These are phyloP conservation scores for Tachycineta bicolor DNA, from an alignment of 2,113 vertebrate genomes.

Conservation along the genomic window DNA sequence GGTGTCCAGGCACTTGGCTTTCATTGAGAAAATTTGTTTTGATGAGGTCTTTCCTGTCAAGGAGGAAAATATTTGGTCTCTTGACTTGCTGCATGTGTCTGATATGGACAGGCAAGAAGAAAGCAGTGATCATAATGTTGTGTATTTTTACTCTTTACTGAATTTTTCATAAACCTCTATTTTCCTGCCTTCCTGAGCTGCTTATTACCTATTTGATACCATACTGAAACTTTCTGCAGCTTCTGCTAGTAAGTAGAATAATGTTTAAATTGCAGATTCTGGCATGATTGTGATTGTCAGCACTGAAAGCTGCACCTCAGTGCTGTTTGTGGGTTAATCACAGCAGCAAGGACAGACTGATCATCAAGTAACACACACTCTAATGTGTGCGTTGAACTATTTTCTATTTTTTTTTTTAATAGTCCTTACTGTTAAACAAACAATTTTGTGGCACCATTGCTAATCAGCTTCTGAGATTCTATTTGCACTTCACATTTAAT, in stretches of 20 bases:
- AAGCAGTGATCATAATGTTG: neutral
- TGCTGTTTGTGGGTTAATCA: neutral
- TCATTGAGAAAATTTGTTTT: neutral
- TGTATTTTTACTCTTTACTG: neutral
- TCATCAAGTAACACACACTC: neutral
- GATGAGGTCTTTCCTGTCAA: neutral
- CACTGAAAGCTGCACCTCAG: neutral
- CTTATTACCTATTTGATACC: neutral
- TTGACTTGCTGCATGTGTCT: neutral
- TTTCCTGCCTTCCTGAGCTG: neutral
- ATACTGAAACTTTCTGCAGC: neutral
- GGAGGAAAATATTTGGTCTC: neutral
- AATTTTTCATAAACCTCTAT: neutral
- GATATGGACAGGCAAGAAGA: neutral
- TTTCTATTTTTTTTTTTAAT: neutral
- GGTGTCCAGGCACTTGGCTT: neutral
- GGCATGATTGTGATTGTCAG: neutral
- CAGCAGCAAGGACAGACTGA: neutral
- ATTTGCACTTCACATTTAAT: neutral
- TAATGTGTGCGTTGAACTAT: neutral
- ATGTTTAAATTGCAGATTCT: neutral
- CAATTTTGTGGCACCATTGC: neutral
- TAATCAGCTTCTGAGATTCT: neutral
- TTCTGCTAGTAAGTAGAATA: neutral
- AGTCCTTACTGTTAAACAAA: neutral